Percentiles rank a stretch among this genome's conserved stretches.
These are phyloP conservation scores for Bimastos eiseni DNA, from an alignment of 2,888 invertebrate genomes.

Conservation along the genomic window DNA sequence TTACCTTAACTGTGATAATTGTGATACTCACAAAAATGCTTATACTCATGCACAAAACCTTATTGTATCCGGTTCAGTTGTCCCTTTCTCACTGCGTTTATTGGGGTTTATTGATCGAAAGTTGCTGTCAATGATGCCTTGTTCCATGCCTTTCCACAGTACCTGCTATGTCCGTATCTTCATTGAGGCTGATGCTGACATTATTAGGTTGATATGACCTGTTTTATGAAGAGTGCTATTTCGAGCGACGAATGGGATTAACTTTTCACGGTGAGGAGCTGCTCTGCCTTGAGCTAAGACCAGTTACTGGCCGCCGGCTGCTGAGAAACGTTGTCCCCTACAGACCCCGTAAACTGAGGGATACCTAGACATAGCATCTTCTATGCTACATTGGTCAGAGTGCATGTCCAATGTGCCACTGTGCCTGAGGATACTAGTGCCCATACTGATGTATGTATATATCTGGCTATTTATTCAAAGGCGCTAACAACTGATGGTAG, in stretches of 20 bases:
- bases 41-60: not conserved
- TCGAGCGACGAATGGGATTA: constrained; percentile 2
- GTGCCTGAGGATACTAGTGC: no score
- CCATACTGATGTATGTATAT: no score
- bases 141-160: not conserved
- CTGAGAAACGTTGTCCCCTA: no score
- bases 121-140: not conserved
- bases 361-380: no score
- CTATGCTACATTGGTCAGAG: no score
- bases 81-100: constrained; percentile 13
- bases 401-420: no score
- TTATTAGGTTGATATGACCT: not conserved
- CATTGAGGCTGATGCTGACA: not conserved
- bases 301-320: no score
- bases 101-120: not conserved
- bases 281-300: not conserved
- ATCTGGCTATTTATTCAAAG: no score
- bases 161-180: not conserved
- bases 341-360: no score
- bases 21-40: not conserved
- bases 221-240: not conserved
- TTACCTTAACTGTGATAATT: no score
- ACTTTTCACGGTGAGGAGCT: not conserved
- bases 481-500: no score
- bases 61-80: not conserved